Evolutionary conservation across 2,888 invertebrate genomes (phyloP).

Genomic region (Venusia cambrica): DNA sequence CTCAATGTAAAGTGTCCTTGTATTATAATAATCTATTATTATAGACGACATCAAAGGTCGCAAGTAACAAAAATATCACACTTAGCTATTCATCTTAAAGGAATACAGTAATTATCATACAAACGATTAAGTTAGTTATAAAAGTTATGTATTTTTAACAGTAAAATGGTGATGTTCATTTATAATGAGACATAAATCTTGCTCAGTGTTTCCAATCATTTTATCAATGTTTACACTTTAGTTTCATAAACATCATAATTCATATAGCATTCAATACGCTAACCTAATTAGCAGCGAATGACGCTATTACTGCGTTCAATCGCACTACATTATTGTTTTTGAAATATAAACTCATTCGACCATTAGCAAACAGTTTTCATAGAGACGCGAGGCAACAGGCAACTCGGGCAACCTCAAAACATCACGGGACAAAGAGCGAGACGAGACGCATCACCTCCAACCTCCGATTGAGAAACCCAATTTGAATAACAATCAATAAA

Average conservation of each 20-base stretch:
- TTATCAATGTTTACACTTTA: constrained; percentile 47
- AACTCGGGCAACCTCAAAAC: constrained; percentile 67
- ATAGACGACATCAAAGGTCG: too few relatives aligned
- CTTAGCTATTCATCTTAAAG: too few relatives aligned
- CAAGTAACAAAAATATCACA: too few relatives aligned
- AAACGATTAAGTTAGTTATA: too few relatives aligned
- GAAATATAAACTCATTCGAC: constrained; percentile 36
- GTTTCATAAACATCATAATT: constrained; percentile 20
- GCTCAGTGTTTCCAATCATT: constrained; percentile 4
- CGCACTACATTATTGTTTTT: constrained; percentile 37
- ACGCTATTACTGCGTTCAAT: constrained; percentile 42
- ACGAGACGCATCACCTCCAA: constrained; percentile 72
- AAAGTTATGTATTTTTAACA: too few relatives aligned
- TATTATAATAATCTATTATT: too few relatives aligned
- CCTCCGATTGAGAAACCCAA: constrained; percentile 78
- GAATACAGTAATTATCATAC: too few relatives aligned
- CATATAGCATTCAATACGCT: constrained; percentile 53
- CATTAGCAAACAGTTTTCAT: constrained; percentile 56
- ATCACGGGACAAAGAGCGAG: constrained; percentile 59
- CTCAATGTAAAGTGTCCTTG: constrained; percentile 3
- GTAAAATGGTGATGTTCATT: too few relatives aligned
- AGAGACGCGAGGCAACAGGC: constrained; percentile 53
- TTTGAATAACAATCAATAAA: constrained; percentile 82
- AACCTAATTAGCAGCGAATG: constrained; percentile 45
- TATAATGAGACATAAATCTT: too few relatives aligned